Evolutionary conservation across 2,797 vertebrate genomes (phyloP), one percentile per base, ranked within the genome.

Genomic region (Rallus crepitans): DNA sequence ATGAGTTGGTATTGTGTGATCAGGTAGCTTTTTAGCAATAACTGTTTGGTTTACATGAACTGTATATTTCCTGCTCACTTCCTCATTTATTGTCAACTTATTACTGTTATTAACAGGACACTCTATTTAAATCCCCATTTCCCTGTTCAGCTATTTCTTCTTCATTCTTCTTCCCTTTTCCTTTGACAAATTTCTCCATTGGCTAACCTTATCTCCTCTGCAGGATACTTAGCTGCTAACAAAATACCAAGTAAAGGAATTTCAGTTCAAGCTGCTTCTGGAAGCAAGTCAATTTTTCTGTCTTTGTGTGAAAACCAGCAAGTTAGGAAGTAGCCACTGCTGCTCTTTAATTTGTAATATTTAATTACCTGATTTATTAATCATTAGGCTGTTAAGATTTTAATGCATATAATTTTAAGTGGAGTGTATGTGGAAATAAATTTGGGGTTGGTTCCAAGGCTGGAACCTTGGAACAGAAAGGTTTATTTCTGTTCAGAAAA

Each of bases 401-500:
- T 45, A 56, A 53, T 39, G 37, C 12, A 68, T 82, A 21, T 48
- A 68, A 42, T 27, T 31, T 0, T 33, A 35, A 69, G 7, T n/a
- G 24, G 35, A 4, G 1, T 4, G 3, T 57, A 7, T 11, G 2
- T 75, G 31, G 23, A 63, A 75, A 52, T 27, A 50, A 53, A 17
- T 23, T n/a, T 66, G 23, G 0, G 0, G 14, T 75, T 68, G 0
- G 0, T 60, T 89, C 28, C 23, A 52, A 68, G 14, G 11, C 27
- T 53, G 11, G 30, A 57, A 27, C n/a, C 42, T 45, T 45, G 42
- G 42, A 45, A 45, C 42, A 10, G 42, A 45, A 45, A 45, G 42
- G 18, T 19, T 45, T 45, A 18, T 42, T 18, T 45, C 18, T 45
- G 42, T 45, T 45, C 18, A 45, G 42, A 45, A 45, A 45, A 45